Percentiles rank a stretch among this genome's conserved stretches.
Evolutionary conservation across 2,797 vertebrate genomes (phyloP).

Genomic region (Trachurus trachurus): DNA sequence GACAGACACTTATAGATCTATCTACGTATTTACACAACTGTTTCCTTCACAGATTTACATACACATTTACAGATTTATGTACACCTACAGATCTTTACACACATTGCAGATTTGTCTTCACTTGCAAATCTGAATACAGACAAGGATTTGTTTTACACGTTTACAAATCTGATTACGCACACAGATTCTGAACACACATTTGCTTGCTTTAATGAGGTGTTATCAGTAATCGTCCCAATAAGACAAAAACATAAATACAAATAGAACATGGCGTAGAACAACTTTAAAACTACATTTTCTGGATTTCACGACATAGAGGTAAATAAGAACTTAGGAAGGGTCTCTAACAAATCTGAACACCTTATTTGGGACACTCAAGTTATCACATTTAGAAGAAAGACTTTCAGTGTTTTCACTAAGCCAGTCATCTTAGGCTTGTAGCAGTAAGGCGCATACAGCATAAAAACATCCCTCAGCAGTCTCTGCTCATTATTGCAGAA

Average conservation of each 20-base stretch:
- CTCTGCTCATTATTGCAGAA: conserved; percentile 25
- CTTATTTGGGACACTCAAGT: neutral
- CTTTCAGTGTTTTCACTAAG: conserved; percentile 2
- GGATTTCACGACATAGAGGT: neutral
- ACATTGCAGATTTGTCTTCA: too few relatives aligned
- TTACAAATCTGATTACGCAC: too few relatives aligned
- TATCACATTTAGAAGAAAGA: neutral
- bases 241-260: neutral
- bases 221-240: neutral
- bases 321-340: neutral
- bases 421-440: conserved; percentile 1
- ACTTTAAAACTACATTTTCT: neutral
- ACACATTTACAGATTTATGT: too few relatives aligned
- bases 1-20: too few relatives aligned
- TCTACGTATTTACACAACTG: too few relatives aligned
- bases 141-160: too few relatives aligned
- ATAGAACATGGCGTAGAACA: neutral
- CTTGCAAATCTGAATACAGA: too few relatives aligned
- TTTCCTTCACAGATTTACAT: too few relatives aligned
- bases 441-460: neutral
- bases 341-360: neutral
- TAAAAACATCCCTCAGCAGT: neutral
- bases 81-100: too few relatives aligned
- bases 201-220: neutral
- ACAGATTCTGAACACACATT: too few relatives aligned